These are phyloP conservation scores for Aleiodes alternator DNA, from an alignment of 2,888 invertebrate genomes.

Conservation along the genomic window DNA sequence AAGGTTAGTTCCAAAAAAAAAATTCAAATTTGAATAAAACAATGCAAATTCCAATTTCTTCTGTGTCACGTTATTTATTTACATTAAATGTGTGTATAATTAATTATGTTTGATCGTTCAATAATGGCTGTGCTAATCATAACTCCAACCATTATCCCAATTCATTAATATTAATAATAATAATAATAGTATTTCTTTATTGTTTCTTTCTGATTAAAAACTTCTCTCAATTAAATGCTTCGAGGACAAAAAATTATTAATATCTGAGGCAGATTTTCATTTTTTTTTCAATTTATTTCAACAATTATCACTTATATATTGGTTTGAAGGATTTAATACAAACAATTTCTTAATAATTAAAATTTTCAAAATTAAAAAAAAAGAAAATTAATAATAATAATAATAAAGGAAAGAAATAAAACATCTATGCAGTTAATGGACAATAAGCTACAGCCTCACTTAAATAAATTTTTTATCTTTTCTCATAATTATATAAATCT, in stretches of 20 bases:
- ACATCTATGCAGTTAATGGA: conserved; percentile 48
- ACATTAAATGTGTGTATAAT: conserved; percentile 7
- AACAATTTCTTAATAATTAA: conserved; percentile 47
- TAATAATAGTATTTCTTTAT: neutral
- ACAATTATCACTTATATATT: conserved; percentile 47
- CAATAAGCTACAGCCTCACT: conserved; percentile 49
- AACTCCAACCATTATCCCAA: neutral
- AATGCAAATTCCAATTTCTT: neutral
- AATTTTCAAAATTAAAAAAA: conserved; percentile 19
- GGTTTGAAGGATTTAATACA: conserved; percentile 43
- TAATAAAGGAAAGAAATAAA: conserved; percentile 38
- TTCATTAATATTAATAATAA: neutral
- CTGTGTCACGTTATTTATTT: neutral
- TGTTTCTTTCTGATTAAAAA: too few relatives aligned
- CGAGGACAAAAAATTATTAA: neutral
- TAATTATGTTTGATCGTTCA: conserved; percentile 6
- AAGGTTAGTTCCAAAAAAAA: too few relatives aligned
- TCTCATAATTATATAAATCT: conserved; percentile 32
- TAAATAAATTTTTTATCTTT: conserved; percentile 38
- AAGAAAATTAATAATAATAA: neutral
- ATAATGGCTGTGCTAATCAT: neutral
- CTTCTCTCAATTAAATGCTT: neutral
- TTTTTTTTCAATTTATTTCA: conserved; percentile 31
- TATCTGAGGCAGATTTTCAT: conserved; percentile 3
- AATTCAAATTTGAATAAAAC: neutral